These are phyloP conservation scores for Hermaeophaga mercurialis DNA, from an alignment of 2,888 invertebrate species.

Conservation along the genomic window DNA sequence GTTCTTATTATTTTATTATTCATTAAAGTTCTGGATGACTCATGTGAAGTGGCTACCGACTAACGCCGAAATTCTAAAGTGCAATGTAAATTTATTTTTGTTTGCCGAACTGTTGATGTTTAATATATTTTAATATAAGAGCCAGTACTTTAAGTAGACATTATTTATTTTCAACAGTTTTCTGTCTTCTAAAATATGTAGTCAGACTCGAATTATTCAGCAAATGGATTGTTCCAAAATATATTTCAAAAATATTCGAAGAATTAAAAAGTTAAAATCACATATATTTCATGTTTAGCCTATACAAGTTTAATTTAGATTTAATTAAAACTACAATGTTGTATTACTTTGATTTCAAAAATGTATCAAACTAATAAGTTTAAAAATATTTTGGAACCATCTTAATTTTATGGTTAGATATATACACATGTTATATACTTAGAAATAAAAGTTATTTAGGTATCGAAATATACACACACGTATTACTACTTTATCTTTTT, in stretches of 20 bases:
- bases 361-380: not conserved
- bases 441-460: constrained; percentile 41
- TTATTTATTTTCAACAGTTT: constrained; percentile 55
- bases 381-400: not conserved
- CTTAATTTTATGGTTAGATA: constrained; percentile 32
- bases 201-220: constrained; percentile 43
- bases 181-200: constrained; percentile 52
- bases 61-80: constrained; percentile 40
- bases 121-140: constrained; percentile 59
- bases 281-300: too few relatives aligned
- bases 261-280: too few relatives aligned
- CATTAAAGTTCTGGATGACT: not conserved
- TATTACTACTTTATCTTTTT: constrained; percentile 29
- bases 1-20: too few relatives aligned
- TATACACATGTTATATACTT: constrained; percentile 45
- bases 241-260: too few relatives aligned
- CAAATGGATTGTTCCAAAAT: constrained; percentile 1
- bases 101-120: constrained; percentile 58
- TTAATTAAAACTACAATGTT: too few relatives aligned
- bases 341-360: not conserved
- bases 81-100: constrained; percentile 52
- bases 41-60: not conserved
- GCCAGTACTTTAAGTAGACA: constrained; percentile 59
- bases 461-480: constrained; percentile 38
- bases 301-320: too few relatives aligned